A percentile compares a stretch with the other conserved stretches of the same genome.
phyloP scores from a whole-genome alignment of 2,888 invertebrate genomes.

The Adineta ricciae region DNA sequence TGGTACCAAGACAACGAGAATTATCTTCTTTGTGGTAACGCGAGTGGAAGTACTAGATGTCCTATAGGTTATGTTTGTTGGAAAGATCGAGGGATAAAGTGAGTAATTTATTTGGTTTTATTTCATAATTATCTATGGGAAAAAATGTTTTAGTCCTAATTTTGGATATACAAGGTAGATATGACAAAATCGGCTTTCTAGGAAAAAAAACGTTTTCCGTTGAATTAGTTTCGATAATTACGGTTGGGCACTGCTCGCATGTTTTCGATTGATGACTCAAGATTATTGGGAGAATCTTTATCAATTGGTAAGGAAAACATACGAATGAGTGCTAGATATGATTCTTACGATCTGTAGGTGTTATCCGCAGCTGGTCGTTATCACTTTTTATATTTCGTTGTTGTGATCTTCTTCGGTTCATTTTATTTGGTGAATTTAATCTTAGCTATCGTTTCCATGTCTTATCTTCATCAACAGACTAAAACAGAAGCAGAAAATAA shows the following conservation, averaged over 20 bases:
- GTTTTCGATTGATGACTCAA: constrained; percentile 95
- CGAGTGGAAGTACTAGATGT: constrained; percentile 54
- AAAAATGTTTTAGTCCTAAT: constrained; percentile 53
- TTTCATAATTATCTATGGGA: too few species aligned
- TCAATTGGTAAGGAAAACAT: constrained; percentile 63
- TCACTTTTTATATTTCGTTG: constrained; percentile 95
- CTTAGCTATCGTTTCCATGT: constrained; percentile 55
- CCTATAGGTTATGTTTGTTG: constrained; percentile 75
- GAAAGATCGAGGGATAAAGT: constrained; percentile 71
- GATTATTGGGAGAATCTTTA: constrained; percentile 98
- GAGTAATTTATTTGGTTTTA: constrained; percentile 53
- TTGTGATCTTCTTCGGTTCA: constrained; percentile 84
- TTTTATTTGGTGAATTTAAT: constrained; percentile 34
- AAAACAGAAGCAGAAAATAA: constrained; percentile 92
- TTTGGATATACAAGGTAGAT: constrained; percentile 4
- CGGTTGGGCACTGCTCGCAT: constrained; percentile 89
- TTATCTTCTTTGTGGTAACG: constrained; percentile 23
- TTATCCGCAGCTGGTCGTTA: constrained; percentile 86
- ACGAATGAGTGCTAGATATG: too few species aligned
- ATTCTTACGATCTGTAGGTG: constrained; percentile 57
- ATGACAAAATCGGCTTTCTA: background rate
- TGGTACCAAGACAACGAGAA: constrained; percentile 24
- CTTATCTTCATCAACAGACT: constrained; percentile 94
- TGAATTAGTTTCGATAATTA: constrained; percentile 27
- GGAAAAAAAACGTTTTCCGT: too few species aligned